Evolutionary conservation across 2,113 vertebrate genomes (phyloP).

Genomic region (Aleadryas rufinucha): DNA sequence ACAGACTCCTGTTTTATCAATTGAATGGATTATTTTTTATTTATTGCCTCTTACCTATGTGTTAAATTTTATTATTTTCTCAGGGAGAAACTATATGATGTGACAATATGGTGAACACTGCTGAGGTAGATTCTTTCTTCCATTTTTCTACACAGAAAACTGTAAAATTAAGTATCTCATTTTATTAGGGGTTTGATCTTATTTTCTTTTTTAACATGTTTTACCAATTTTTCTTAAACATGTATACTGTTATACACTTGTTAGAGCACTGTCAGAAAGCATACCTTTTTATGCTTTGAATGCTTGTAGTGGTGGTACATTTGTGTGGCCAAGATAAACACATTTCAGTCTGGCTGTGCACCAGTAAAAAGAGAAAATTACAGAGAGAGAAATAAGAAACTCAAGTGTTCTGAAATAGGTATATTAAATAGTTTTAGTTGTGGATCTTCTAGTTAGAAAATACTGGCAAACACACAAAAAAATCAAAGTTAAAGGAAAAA

Average conservation of each 20-base stretch:
- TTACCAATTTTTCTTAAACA: not conserved
- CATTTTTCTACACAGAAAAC: not conserved
- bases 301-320: fast-evolving
- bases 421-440: not conserved
- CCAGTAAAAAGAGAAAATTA: not conserved
- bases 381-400: not conserved
- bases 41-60: not conserved
- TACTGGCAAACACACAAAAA: not conserved
- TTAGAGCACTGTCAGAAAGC: not conserved
- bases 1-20: not conserved
- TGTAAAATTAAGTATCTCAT: not conserved
- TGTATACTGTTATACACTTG: not conserved
- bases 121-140: not conserved
- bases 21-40: not conserved
- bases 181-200: not conserved
- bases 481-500: not conserved
- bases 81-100: not conserved
- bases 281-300: not conserved
- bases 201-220: not conserved
- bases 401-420: not conserved
- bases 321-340: not conserved
- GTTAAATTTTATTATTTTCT: not conserved
- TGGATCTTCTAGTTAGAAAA: not conserved
- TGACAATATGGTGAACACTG: not conserved
- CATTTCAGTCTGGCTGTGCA: not conserved